Evolutionary conservation across 2,113 vertebrate genomes (phyloP), one percentile per base, ranked within the genome.

Genomic region (Mionectes macconnelli): DNA sequence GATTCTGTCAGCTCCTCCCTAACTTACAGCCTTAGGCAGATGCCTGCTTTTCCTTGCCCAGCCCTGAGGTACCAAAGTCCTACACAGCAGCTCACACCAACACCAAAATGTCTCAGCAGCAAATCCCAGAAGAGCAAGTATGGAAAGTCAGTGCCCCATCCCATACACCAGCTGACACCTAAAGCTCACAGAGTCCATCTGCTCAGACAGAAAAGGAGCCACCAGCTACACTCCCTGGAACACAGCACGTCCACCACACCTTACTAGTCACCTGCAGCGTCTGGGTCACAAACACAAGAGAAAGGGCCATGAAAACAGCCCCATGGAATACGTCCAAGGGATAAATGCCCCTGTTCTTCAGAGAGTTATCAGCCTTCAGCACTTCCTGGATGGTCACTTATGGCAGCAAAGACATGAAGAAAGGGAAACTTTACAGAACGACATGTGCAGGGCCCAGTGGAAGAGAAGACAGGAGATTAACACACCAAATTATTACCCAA

Each of bases 201-300:
- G 31, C 64, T 63, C 42, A 66, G 37, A 45, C n/a, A 91, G 45
- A 35, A 81, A 35, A 81, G 42, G 56, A 86, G 80, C 17, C 63
- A 83, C 27, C 64, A 80, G 59, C 80, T 40, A 30, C 1, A 3
- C 12, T 74, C 33, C 55, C 52, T 44, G 59, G 33, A 92, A 91
- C 21, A 33, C 17, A 39, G 39, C 10, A 11, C 23, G 81, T 42
- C 77, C 87, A 59, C 37, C 77, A 57, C 55, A 91, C 31, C 64
- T 55, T 10, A 19, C 28, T 4, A 40, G 27, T 17, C 75, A 90
- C 27, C 72, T 66, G 70, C 57, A 70, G n/a, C n/a, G 50, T 53
- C 83, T 86, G 63, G 24, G 72, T 77, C 80, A 80, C 63, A 49
- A 40, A 55, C 21, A 72, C 76, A 87, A 28, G n/a, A 95, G 63